Evolutionary conservation across 2,888 invertebrate genomes (phyloP).

Genomic region (Campoletis raptor): DNA sequence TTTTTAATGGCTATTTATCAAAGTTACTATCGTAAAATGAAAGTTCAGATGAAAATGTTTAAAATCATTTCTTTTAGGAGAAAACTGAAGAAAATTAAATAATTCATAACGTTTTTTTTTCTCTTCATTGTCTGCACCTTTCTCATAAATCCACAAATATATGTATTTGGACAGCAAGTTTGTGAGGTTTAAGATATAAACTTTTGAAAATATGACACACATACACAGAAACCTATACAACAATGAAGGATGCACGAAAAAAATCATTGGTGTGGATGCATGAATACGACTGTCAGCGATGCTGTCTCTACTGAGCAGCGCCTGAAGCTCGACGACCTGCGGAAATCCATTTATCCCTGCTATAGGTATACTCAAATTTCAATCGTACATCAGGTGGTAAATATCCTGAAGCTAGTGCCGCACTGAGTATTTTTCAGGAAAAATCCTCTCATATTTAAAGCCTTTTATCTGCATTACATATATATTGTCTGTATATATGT

Average conservation of each 20-base stretch:
- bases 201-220: neutral
- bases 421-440: slow-evolving; percentile 34
- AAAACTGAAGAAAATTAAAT: neutral
- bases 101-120: neutral
- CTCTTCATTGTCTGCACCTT: neutral
- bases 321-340: slow-evolving; percentile 4
- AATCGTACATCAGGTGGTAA: slow-evolving; percentile 20
- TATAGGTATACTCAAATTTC: neutral
- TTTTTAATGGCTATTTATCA: neutral
- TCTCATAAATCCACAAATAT: neutral
- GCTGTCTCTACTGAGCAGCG: neutral
- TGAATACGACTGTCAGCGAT: neutral
- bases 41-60: neutral
- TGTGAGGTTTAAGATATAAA: neutral
- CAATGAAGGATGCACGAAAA: neutral
- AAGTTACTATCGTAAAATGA: neutral
- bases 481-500: neutral
- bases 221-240: neutral
- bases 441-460: neutral
- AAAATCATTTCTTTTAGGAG: neutral
- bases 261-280: neutral
- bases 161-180: neutral
- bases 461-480: neutral
- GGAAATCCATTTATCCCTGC: slow-evolving; percentile 19
- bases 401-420: slow-evolving; percentile 26